phyloP scores from a whole-genome alignment of 2,797 vertebrate genomes.

The Siniperca undulata region DNA sequence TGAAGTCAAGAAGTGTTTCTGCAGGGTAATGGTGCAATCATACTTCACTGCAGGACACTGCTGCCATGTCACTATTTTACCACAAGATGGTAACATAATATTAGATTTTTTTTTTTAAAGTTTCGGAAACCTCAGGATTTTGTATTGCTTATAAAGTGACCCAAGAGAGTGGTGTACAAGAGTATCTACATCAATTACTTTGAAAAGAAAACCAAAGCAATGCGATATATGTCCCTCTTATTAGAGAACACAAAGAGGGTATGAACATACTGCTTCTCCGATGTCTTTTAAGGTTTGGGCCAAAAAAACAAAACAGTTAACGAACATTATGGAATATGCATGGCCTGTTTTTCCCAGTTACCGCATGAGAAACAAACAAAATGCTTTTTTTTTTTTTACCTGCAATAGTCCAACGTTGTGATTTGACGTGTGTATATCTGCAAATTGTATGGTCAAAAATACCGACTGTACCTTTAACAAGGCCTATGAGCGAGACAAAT shows the following conservation, averaged over 20 bases:
- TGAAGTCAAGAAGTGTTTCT: not conserved
- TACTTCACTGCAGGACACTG: not conserved
- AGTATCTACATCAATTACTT: not conserved
- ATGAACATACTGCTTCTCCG: too few relatives aligned
- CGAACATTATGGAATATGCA: too few relatives aligned
- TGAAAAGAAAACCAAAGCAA: not conserved
- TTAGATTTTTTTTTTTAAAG: too few relatives aligned
- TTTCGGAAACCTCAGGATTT: not conserved
- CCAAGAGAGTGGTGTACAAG: not conserved
- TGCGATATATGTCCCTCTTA: too few relatives aligned
- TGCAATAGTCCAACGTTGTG: not conserved
- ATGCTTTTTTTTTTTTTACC: not conserved
- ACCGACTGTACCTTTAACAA: too few relatives aligned
- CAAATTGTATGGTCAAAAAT: not conserved
- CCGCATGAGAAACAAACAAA: not conserved
- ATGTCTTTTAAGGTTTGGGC: too few relatives aligned
- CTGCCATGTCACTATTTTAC: not conserved
- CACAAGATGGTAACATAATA: constrained; percentile 6
- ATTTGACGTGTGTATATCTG: not conserved
- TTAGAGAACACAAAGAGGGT: too few relatives aligned
- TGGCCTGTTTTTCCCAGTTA: not conserved
- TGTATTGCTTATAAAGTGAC: not conserved
- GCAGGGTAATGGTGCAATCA: not conserved
- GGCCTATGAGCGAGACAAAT: too few relatives aligned
- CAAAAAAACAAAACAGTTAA: too few relatives aligned